A percentile compares a stretch with the other conserved stretches of the same genome.
Conservation (phyloP, 2,113 vertebrate genomes). For the Xyrauchen texanus region DNA sequence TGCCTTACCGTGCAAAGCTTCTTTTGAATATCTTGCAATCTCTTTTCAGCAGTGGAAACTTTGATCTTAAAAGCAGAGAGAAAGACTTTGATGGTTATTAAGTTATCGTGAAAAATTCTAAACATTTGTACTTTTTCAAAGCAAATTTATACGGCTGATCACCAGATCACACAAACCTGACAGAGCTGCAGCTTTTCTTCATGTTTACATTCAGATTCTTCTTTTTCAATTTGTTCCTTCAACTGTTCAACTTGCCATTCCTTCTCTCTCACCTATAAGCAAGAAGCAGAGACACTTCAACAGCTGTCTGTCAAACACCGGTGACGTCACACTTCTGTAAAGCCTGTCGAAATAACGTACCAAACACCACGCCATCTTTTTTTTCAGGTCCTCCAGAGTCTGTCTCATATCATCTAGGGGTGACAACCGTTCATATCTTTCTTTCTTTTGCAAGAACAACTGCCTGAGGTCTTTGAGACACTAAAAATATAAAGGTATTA, state of each 20-base stretch:
- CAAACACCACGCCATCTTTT: slow-evolving; percentile 85
- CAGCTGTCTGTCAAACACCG: not conserved
- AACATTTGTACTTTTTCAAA: not conserved
- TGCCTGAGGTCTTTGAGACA: slow-evolving; percentile 76
- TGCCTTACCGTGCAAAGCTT: slow-evolving; percentile 70
- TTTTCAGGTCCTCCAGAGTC: slow-evolving; percentile 75
- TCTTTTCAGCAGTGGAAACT: slow-evolving; percentile 72
- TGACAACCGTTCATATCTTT: slow-evolving; percentile 74
- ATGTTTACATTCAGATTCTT: slow-evolving; percentile 70
- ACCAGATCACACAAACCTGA: slow-evolving; percentile 64
- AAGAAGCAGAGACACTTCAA: not conserved
- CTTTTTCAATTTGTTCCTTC: slow-evolving; percentile 67
- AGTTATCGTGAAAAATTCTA: not conserved
- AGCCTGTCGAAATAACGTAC: slow-evolving; percentile 59
- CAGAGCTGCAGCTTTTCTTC: slow-evolving; percentile 75
- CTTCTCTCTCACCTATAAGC: slow-evolving; percentile 76
- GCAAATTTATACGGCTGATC: not conserved
- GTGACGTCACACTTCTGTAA: slow-evolving; percentile 1
- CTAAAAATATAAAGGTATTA: slow-evolving; percentile 58
- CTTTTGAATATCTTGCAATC: slow-evolving; percentile 73
- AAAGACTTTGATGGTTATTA: no score
- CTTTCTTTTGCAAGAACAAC: slow-evolving; percentile 77
- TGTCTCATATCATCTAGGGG: slow-evolving; percentile 77
- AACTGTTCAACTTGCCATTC: slow-evolving; percentile 76
- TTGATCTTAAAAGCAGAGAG: slow-evolving; percentile 66